Evolutionary conservation across 2,888 invertebrate species (phyloP).

Genomic region (Sinodicranocentrus sp.): DNA sequence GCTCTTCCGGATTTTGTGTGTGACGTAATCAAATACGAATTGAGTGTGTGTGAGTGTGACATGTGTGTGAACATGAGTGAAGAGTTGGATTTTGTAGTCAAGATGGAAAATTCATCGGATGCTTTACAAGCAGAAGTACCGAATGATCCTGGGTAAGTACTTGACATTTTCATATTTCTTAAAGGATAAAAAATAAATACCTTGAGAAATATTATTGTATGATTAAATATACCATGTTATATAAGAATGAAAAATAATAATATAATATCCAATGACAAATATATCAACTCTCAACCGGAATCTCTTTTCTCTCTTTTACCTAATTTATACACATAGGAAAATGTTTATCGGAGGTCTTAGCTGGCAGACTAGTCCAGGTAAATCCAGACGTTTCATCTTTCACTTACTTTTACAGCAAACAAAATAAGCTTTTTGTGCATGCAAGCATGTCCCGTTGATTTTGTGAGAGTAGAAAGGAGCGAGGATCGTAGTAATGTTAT

Average conservation of each 20-base stretch:
- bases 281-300: no score
- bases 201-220: no score
- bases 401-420: neutral
- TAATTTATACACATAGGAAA: constrained; percentile 89
- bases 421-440: no score
- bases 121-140: constrained; percentile 93
- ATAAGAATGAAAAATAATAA: no score
- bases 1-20: constrained; percentile 20
- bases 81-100: constrained; percentile 77
- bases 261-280: no score
- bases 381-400: constrained; percentile 46
- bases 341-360: constrained; percentile 99
- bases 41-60: constrained; percentile 59
- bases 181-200: no score
- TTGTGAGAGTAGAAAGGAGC: neutral
- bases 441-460: no score
- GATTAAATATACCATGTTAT: no score
- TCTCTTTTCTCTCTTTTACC: constrained; percentile 78
- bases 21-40: constrained; percentile 22
- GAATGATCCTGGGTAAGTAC: constrained; percentile 93
- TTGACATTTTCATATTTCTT: neutral
- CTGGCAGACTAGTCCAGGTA: constrained; percentile 99
- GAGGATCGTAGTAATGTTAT: neutral
- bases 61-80: constrained; percentile 75
- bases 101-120: constrained; percentile 77